Conservation (phyloP, 64 coral and sea anemone genomes). For the Orbicella faveolata region DNA sequence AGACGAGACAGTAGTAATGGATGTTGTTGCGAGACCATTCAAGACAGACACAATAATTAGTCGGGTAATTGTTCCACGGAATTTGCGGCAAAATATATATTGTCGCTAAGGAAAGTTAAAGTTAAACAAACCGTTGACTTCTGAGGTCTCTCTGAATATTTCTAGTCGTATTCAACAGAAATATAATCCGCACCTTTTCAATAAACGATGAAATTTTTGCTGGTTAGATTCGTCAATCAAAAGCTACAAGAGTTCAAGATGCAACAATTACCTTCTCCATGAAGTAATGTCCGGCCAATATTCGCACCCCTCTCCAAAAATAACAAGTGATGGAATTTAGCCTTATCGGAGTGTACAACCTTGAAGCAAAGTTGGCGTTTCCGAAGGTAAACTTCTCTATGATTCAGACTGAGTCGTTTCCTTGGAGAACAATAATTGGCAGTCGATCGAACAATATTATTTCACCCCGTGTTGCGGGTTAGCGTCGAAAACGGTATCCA, state of each 20-base stretch:
- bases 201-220: background rate
- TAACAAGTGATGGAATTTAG: background rate
- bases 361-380: background rate
- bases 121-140: slow-evolving; percentile 8
- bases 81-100: slow-evolving; percentile 6
- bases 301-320: background rate
- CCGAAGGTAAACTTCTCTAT: background rate
- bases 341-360: background rate
- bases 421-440: background rate
- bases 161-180: background rate
- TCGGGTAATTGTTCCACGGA: background rate
- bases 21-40: background rate
- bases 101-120: slow-evolving; percentile 15
- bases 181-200: background rate
- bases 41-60: background rate
- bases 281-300: background rate
- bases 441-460: background rate
- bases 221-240: background rate
- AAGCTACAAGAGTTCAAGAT: background rate
- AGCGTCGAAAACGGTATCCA: slow-evolving; percentile 39
- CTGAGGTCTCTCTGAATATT: background rate
- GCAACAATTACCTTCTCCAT: background rate
- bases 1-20: background rate
- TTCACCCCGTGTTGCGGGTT: background rate
- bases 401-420: background rate